A percentile compares a stretch with the other conserved stretches of the same genome.
Conservation (phyloP, 2,113 vertebrate genomes). For the Centropus unirufus region DNA sequence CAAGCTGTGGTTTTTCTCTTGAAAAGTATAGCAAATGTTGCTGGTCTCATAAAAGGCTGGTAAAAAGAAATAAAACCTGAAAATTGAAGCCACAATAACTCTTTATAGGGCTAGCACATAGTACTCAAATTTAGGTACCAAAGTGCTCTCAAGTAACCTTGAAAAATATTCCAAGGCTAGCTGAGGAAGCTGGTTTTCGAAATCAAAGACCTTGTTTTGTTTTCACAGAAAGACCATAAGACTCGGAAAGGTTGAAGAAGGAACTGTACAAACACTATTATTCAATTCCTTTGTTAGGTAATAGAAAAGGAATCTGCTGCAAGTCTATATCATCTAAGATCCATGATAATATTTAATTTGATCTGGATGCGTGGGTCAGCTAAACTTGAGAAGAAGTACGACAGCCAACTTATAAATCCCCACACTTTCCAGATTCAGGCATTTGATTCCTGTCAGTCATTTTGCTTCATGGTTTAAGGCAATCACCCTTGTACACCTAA, state of each 20-base stretch:
- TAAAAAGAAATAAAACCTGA: neutral
- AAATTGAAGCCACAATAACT: neutral
- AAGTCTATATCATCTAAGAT: neutral
- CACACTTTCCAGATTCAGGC: neutral
- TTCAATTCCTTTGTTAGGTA: neutral
- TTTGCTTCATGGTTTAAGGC: neutral
- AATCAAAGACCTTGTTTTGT: neutral
- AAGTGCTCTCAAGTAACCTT: neutral
- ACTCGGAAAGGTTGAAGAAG: neutral
- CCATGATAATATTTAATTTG: neutral
- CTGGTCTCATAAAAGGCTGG: neutral
- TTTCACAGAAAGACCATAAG: neutral
- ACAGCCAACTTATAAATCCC: neutral
- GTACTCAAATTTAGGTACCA: neutral
- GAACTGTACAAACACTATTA: neutral
- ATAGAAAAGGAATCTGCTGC: neutral
- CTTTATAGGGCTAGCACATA: neutral
- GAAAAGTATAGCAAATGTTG: neutral
- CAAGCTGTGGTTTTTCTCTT: neutral
- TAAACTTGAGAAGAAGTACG: neutral
- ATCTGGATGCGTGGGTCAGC: neutral
- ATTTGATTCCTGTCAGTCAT: neutral
- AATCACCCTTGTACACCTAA: neutral
- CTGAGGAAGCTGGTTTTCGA: neutral
- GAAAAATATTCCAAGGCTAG: neutral